Evolutionary conservation across 2,113 vertebrate species (phyloP).

Genomic region (Bothrops jararaca): DNA sequence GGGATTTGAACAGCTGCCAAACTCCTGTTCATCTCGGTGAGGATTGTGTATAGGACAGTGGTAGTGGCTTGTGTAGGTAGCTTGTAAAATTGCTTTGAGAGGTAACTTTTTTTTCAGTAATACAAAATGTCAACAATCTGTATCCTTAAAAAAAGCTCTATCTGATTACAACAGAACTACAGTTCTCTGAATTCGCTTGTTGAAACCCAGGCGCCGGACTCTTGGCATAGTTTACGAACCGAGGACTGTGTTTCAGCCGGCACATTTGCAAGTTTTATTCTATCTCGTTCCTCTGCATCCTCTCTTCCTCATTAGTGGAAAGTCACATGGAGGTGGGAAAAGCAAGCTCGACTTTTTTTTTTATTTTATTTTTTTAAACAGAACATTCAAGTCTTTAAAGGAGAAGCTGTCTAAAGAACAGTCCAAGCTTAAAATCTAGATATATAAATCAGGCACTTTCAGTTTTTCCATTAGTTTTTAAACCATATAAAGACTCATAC

Average conservation of each 20-base stretch:
- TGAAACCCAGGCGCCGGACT: constrained; percentile 48
- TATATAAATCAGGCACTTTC: constrained; percentile 93
- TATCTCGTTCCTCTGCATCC: constrained; percentile 42
- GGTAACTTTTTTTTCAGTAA: constrained; percentile 67
- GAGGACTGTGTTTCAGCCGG: constrained; percentile 21
- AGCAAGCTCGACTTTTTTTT: constrained; percentile 77
- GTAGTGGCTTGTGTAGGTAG: constrained; percentile 25
- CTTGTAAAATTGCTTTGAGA: constrained; percentile 60
- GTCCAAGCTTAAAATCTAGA: constrained; percentile 87
- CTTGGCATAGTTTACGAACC: constrained; percentile 42
- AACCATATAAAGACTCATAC: constrained; percentile 71
- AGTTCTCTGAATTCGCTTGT: constrained; percentile 47
- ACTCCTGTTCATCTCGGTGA: not conserved
- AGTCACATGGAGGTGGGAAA: constrained; percentile 79
- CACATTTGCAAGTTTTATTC: constrained; percentile 28
- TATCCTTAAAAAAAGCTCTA: constrained; percentile 42
- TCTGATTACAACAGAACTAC: constrained; percentile 41
- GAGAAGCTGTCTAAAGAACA: constrained; percentile 82
- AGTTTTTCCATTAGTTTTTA: constrained; percentile 84
- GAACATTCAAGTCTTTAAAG: constrained; percentile 98
- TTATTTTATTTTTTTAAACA: constrained; percentile 66
- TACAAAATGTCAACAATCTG: constrained; percentile 62
- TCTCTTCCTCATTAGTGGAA: constrained; percentile 45
- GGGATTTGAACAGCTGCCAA: not conserved
- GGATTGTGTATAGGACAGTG: not conserved